Conservation (phyloP, 2,888 invertebrate genomes). For the Dicycla oo region DNA sequence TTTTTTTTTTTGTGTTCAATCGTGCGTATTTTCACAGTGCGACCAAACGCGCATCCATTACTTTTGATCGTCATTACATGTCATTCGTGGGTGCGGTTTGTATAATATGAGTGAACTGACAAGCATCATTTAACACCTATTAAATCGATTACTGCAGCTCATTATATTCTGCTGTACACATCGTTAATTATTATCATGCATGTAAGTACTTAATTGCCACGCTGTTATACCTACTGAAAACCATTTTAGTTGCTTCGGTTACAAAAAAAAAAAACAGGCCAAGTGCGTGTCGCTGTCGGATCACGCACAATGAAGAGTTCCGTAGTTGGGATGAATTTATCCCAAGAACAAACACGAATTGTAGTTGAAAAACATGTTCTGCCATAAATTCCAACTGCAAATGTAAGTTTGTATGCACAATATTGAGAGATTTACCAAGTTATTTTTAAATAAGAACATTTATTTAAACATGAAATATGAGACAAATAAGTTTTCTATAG, state of each 20-base stretch:
- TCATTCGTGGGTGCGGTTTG: slow-evolving; percentile 33
- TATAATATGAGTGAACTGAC: slow-evolving; percentile 30
- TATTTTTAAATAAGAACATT: no score
- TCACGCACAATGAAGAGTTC: no score
- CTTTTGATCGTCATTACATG: slow-evolving; percentile 34
- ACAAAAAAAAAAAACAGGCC: neutral
- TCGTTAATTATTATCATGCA: slow-evolving; percentile 29
- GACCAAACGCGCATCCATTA: slow-evolving; percentile 43
- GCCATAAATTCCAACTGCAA: no score
- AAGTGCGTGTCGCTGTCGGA: no score
- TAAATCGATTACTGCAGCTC: slow-evolving; percentile 36
- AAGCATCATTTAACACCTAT: slow-evolving; percentile 53
- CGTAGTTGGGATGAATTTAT: no score
- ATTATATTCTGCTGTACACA: slow-evolving; percentile 23
- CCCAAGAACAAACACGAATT: no score
- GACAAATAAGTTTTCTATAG: no score
- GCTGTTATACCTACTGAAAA: slow-evolving; percentile 1
- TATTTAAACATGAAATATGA: no score
- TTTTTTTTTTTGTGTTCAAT: slow-evolving; percentile 30
- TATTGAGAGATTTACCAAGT: no score
- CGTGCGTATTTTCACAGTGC: slow-evolving; percentile 21
- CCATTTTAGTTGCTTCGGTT: no score
- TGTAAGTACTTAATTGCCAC: neutral
- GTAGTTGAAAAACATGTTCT: no score
- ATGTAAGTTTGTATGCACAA: no score